Evolutionary conservation across 2,113 vertebrate genomes (phyloP).

Genomic region (Pteronura brasiliensis): DNA sequence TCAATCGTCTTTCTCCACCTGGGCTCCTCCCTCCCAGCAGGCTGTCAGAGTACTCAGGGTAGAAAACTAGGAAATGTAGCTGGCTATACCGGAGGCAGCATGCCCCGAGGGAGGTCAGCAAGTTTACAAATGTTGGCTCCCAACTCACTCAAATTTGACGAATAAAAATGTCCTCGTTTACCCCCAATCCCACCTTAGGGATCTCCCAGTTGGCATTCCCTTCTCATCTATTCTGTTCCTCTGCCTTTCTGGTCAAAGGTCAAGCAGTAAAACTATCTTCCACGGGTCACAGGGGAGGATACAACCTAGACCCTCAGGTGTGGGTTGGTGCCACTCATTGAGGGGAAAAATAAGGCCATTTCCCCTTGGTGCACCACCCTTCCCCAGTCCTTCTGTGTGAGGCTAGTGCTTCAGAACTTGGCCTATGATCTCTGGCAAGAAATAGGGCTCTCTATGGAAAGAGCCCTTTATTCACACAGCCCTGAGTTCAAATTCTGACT

Average conservation of each 20-base stretch:
- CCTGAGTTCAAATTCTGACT: neutral
- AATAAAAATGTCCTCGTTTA: neutral
- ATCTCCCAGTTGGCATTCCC: neutral
- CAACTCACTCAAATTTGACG: neutral
- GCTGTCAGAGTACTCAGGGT: rapidly evolving
- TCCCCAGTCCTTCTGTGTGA: neutral
- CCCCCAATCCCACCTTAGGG: neutral
- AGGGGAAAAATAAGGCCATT: neutral
- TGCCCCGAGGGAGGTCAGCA: neutral
- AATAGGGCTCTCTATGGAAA: neutral
- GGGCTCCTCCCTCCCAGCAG: neutral
- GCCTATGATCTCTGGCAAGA: neutral
- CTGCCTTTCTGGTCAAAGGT: neutral
- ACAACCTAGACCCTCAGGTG: neutral
- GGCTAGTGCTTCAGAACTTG: neutral
- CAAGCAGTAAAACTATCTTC: neutral
- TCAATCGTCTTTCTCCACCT: neutral
- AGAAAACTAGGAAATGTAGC: neutral
- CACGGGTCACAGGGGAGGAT: neutral
- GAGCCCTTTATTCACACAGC: neutral
- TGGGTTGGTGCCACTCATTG: neutral
- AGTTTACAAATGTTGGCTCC: neutral
- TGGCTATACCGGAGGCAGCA: rapidly evolving
- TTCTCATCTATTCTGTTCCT: neutral
- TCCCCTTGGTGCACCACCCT: neutral